Conservation (phyloP, 1,140 invertebrate genomes). For the Campoletis sonorensis region DNA sequence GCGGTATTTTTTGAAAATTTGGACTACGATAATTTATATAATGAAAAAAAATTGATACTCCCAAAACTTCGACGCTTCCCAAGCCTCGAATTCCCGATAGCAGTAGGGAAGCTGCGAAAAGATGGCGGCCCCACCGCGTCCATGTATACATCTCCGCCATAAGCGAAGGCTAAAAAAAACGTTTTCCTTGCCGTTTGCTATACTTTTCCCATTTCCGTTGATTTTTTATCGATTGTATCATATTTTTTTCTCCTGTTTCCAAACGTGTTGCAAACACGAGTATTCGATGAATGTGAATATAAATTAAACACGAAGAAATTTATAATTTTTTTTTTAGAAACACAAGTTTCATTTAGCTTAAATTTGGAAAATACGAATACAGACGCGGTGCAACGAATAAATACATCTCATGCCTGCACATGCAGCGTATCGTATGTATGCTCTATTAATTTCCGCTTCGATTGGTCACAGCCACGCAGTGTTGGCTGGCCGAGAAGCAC, state of each 20-base stretch:
- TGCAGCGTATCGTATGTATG: not conserved
- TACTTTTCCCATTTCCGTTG: not conserved
- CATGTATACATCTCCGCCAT: conserved; percentile 61
- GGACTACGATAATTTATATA: no score
- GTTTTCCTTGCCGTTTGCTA: no score
- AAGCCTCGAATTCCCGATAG: conserved; percentile 55
- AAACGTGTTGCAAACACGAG: no score
- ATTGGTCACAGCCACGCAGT: conserved; percentile 63
- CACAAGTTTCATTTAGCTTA: not conserved
- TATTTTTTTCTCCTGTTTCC: no score
- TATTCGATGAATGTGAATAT: no score
- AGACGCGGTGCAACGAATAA: not conserved
- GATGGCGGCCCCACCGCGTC: conserved; percentile 63
- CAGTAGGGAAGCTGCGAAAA: conserved; percentile 60
- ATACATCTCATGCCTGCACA: not conserved
- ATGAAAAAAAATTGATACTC: no score
- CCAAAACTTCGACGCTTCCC: not conserved
- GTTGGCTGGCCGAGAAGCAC: conserved; percentile 36
- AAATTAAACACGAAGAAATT: no score
- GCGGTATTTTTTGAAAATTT: no score
- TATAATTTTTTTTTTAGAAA: not conserved
- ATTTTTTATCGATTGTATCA: not conserved
- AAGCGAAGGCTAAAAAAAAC: conserved; percentile 35
- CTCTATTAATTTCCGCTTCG: conserved; percentile 70
- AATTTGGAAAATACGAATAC: not conserved